Evolutionary conservation across 2,888 invertebrate species (phyloP).

Genomic region (Heliconius hortense): DNA sequence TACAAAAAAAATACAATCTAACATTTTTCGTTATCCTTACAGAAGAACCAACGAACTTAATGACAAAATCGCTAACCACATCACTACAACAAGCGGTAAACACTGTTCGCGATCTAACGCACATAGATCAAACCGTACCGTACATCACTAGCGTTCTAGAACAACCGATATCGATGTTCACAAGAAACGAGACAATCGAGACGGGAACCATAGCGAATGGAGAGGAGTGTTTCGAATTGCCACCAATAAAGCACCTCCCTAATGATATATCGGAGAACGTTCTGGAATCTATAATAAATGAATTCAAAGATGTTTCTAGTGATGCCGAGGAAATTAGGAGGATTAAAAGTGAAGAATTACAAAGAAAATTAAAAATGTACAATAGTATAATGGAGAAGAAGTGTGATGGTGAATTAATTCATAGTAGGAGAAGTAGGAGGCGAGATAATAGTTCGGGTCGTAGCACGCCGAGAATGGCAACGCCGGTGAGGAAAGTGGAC

Average conservation of each 20-base stretch:
- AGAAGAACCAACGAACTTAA: conserved; percentile 66
- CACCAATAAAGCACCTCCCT: conserved; percentile 81
- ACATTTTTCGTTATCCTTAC: conserved; percentile 36
- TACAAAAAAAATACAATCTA: neutral
- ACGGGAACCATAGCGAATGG: conserved; percentile 78
- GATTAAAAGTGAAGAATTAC: conserved; percentile 60
- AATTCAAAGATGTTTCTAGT: conserved; percentile 65
- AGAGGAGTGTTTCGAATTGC: conserved; percentile 89
- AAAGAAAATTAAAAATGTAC: conserved; percentile 84
- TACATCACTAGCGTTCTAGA: conserved; percentile 71
- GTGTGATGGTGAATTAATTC: conserved; percentile 87
- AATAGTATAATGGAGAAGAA: conserved; percentile 88
- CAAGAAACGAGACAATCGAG: conserved; percentile 61
- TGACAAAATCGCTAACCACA: conserved; percentile 72
- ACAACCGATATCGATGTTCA: conserved; percentile 67
- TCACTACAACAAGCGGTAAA: conserved; percentile 74
- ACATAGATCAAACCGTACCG: conserved; percentile 67
- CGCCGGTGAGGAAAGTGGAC: conserved; percentile 55
- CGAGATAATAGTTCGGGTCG: conserved; percentile 56
- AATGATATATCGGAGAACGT: conserved; percentile 70
- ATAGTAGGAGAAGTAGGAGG: conserved; percentile 73
- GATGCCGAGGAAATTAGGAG: conserved; percentile 63
- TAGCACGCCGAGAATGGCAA: conserved; percentile 56
- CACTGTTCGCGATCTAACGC: conserved; percentile 69
- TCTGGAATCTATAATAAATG: conserved; percentile 71